Evolutionary conservation across 92 coral and sea anemone genomes (phyloP).

Genomic region (Phenganax stokvisi): DNA sequence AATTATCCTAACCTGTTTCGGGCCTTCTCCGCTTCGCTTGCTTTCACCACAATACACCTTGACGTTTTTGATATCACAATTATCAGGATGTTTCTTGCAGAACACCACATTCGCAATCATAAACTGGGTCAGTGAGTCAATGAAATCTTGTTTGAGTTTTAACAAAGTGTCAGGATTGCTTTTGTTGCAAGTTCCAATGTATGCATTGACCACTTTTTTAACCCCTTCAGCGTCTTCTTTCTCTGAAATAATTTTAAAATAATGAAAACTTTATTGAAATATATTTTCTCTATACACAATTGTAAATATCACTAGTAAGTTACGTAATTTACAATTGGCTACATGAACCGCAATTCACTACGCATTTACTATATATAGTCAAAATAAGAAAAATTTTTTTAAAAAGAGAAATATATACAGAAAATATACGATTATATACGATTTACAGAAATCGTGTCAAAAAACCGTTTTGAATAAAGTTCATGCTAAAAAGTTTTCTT

Average conservation of each 20-base stretch:
- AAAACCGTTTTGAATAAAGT: too few species aligned
- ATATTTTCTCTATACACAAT: too few species aligned
- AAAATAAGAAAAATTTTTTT: too few species aligned
- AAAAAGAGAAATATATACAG: too few species aligned
- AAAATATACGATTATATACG: too few species aligned
- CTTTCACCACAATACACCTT: slow-evolving; percentile 74
- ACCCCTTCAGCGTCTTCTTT: slow-evolving; percentile 58
- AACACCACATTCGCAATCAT: slow-evolving; percentile 62
- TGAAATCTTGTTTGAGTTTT: slow-evolving; percentile 65
- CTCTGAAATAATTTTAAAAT: slow-evolving; percentile 32
- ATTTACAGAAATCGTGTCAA: too few species aligned
- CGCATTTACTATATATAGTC: too few species aligned
- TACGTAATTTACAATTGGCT: too few species aligned
- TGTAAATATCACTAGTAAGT: too few species aligned
- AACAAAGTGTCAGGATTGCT: slow-evolving; percentile 58
- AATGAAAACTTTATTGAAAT: neutral
- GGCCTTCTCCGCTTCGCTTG: slow-evolving; percentile 50
- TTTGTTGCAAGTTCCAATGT: slow-evolving; percentile 74
- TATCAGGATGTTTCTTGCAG: slow-evolving; percentile 62
- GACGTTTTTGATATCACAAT: slow-evolving; percentile 77
- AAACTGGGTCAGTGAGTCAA: slow-evolving; percentile 59
- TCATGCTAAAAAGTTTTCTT: too few species aligned
- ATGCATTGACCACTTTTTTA: slow-evolving; percentile 73
- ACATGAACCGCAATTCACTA: too few species aligned
- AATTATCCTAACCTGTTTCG: slow-evolving; percentile 33